Evolutionary conservation across 2,113 vertebrate genomes (phyloP).

Genomic region (Pithys albifrons): DNA sequence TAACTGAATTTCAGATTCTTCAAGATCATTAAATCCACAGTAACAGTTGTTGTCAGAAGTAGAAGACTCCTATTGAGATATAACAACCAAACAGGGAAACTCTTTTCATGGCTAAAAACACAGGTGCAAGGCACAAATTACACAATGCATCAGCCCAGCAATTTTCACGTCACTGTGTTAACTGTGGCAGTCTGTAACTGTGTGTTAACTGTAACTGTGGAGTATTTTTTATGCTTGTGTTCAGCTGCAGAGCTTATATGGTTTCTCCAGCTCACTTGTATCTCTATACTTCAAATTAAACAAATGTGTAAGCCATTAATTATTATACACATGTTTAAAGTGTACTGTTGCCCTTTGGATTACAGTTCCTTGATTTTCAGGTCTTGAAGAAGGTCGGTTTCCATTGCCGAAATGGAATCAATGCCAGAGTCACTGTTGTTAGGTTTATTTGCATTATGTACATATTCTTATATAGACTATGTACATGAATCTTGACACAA

Average conservation of each 20-base stretch:
- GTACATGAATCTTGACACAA: background rate
- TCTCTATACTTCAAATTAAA: background rate
- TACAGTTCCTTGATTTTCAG: background rate
- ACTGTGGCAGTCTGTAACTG: background rate
- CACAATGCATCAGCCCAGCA: conserved; percentile 29
- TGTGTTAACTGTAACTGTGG: background rate
- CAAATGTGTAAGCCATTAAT: conserved; percentile 6
- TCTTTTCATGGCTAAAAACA: conserved; percentile 63
- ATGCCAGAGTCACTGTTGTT: rapidly evolving
- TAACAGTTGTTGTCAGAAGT: conserved; percentile 53
- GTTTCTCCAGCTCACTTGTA: background rate
- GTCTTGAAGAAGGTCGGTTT: background rate
- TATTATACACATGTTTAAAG: background rate
- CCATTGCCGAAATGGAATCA: background rate
- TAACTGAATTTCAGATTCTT: conserved; percentile 62
- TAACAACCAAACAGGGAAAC: conserved; percentile 49
- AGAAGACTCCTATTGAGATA: conserved; percentile 32
- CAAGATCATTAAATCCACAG: conserved; percentile 62
- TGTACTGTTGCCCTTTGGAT: background rate
- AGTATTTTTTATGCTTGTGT: conserved; percentile 3
- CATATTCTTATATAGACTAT: background rate
- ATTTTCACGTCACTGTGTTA: conserved; percentile 64
- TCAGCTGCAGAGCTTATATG: background rate
- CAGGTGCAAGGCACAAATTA: conserved; percentile 66
- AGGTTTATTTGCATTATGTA: background rate